Evolutionary conservation across 2,797 vertebrate genomes (phyloP), one percentile per base, ranked within the genome.

Genomic region (Aulostomus chinensis): DNA sequence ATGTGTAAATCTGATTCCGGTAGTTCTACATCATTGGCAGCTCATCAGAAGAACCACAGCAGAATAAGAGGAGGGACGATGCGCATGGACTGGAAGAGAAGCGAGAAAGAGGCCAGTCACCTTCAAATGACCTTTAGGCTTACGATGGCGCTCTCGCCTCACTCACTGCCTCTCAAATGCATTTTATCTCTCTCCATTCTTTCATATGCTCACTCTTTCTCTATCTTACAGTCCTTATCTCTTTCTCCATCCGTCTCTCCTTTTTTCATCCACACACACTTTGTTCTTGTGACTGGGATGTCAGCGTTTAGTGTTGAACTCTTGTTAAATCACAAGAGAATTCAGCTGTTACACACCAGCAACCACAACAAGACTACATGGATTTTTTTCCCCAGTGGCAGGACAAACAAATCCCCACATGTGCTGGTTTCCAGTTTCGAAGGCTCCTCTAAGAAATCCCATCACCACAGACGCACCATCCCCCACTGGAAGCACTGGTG

Each of bases 91-190:
- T 40, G 18, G 14, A 56, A 49, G 42, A 52, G 57, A 12, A 3
- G 41, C 43, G 36, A 64, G 58, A 78, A 78, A 66, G 50, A 75
- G 32, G 34, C 46, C 40, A 43, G 41, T 84, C 79, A 86, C 83
- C 83, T 88, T 88, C 71, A 84, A 84, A 79, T 80, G 73, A 86
- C 83, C 83, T 88, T 74, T 54, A 77, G 68, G 73, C 63, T 71
- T 76, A 65, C 40, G 15, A 66, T 68, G 50, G 58, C 24, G 20
- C 48, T 76, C 41, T 51, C 57, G 46, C 46, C 4, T 34, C 25
- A 49, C 46, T 49, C 41, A 28, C 25, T 49, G 25, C 34, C 43
- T 37, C 18, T 29, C 60, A 53, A 43, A 56, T 76, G 69, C 49
- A 58, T 43, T 53, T 74, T 69, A 62, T 75, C 57, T 26, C 36